Percentiles rank a stretch among this genome's conserved stretches.
These are phyloP conservation scores for Auanema freiburgensis DNA, from an alignment of 2,888 invertebrate genomes.

Conservation along the genomic window DNA sequence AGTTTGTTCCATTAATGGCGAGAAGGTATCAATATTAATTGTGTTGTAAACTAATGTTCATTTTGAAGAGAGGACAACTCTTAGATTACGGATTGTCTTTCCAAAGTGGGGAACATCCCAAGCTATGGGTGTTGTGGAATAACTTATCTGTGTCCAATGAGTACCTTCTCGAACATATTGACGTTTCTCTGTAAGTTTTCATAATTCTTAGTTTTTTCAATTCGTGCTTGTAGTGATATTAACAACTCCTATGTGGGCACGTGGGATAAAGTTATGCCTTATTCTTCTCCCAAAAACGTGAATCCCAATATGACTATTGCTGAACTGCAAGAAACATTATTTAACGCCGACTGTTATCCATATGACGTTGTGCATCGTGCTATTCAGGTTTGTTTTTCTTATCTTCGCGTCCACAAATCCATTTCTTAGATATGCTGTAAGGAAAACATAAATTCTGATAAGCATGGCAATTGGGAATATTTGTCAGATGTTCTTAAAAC, in stretches of 20 bases:
- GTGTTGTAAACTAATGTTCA: neutral
- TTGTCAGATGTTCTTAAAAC: slow-evolving; percentile 26
- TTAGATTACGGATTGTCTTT: slow-evolving; percentile 8
- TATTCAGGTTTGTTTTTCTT: slow-evolving; percentile 37
- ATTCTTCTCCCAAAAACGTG: neutral
- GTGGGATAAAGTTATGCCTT: neutral
- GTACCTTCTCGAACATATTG: neutral
- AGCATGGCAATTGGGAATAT: slow-evolving; percentile 29
- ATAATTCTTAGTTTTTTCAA: neutral
- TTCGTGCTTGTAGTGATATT: neutral
- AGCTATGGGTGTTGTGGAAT: neutral
- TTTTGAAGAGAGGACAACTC: slow-evolving; percentile 10
- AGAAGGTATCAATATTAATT: neutral
- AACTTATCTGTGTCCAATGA: neutral
- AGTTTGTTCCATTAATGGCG: neutral
- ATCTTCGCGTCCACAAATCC: slow-evolving; percentile 13
- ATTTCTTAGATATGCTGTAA: slow-evolving; percentile 8
- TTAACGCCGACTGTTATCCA: slow-evolving; percentile 50
- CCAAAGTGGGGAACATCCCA: neutral
- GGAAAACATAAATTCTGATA: slow-evolving; percentile 6
- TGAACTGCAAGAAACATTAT: slow-evolving; percentile 33
- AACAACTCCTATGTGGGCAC: neutral
- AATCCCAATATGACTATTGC: slow-evolving; percentile 16
- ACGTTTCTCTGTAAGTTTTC: neutral
- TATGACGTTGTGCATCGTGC: slow-evolving; percentile 58